Evolutionary conservation across 1,140 invertebrate species (phyloP), one percentile per base, ranked within the genome.

Genomic region (Nasonia giraulti): DNA sequence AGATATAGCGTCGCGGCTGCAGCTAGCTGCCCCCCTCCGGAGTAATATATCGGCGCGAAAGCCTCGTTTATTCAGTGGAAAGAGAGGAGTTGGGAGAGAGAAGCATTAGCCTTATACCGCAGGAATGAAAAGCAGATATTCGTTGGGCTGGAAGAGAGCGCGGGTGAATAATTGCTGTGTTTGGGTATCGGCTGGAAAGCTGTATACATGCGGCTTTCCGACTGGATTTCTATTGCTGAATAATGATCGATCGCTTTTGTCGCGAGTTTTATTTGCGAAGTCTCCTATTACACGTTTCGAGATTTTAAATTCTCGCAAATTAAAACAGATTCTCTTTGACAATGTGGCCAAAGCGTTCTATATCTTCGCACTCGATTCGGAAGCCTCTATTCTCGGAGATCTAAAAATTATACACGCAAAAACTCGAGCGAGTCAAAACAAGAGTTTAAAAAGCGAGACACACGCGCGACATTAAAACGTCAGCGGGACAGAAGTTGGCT

Each of bases 11-110:
- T 83, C 74, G 78, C 79, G 75, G 75, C 27, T 27, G 27, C 71
- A 44, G 86, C 87, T 62, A 62, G 55, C 55, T 62, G 55, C 55
- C 55, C 55, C 47, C 55, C 55, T 17, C 1, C 27, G 88, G 88
- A 89, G 90, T 93, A 92, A 92, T 92, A 92, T 92, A 92, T 92
- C 90, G 91, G 90, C 89, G 91, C 91, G 92, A 91, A 91, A 92
- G 91, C 91, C 89, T 90, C 92, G 92, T 93, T 93, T 92, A 92
- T 92, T 92, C 90, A 90, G 91, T 90, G 88, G 89, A 62, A 62
- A 62, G 55, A 62, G 55, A 14, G 27, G 27, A 33, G 68, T 33
- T 33, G 68, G 31, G 68, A 37, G 68, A n/a, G 27, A n/a, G 27
- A 27, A 27, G 68, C 68, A 71, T 71, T 71, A 71, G 68, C 31